Evolutionary conservation across 2,113 vertebrate genomes (phyloP).

Genomic region (Syngnathoides biaculeatus): DNA sequence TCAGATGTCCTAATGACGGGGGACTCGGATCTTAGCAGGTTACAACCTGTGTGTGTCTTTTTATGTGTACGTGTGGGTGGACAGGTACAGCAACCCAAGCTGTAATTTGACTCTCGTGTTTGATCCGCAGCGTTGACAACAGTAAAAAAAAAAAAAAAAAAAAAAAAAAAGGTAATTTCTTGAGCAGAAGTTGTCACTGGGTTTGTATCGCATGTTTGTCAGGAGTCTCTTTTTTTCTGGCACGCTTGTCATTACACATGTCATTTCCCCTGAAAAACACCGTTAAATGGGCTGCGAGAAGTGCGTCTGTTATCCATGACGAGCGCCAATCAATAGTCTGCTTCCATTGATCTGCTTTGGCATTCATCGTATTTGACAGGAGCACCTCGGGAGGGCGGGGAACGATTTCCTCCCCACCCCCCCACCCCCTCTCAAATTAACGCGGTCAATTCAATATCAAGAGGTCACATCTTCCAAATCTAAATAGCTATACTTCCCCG

Average conservation of each 20-base stretch:
- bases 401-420: not conserved
- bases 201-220: slow-evolving; percentile 20
- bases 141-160: too few relatives aligned
- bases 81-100: slow-evolving; percentile 33
- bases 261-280: slow-evolving; percentile 28
- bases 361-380: slow-evolving; percentile 48
- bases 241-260: slow-evolving; percentile 36
- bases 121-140: slow-evolving; percentile 13
- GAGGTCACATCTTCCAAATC: slow-evolving; percentile 33
- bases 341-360: slow-evolving; percentile 47
- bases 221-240: slow-evolving; percentile 21
- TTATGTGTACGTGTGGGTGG: not conserved
- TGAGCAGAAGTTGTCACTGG: slow-evolving; percentile 2
- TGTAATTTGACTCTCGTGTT: slow-evolving; percentile 38
- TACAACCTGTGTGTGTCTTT: not conserved
- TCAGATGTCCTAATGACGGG: not conserved
- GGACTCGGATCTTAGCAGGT: not conserved
- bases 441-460: slow-evolving; percentile 35
- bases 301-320: slow-evolving; percentile 40
- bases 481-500: slow-evolving; percentile 21
- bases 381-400: slow-evolving; percentile 14
- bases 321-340: slow-evolving; percentile 49
- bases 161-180: slow-evolving; percentile 12
- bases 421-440: slow-evolving; percentile 31
- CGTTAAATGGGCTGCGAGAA: slow-evolving; percentile 54